Evolutionary conservation across 2,113 vertebrate species (phyloP).

Genomic region (Sisor rabdophorus): DNA sequence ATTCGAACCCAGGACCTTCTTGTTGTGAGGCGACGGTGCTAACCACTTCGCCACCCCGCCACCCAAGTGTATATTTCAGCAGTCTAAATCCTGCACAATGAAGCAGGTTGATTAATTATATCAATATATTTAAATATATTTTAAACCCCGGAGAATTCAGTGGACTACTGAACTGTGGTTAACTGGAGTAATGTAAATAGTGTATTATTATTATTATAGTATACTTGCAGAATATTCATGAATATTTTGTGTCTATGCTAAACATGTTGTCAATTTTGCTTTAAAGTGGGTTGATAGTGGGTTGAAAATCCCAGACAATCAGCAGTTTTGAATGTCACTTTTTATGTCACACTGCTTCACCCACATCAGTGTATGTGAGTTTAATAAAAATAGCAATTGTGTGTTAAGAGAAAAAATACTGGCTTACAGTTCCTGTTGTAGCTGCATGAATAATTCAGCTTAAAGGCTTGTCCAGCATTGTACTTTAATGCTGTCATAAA

Average conservation of each 20-base stretch:
- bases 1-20: too few relatives aligned
- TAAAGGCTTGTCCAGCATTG: not conserved
- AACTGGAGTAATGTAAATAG: not conserved
- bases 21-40: too few relatives aligned
- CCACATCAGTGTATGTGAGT: not conserved
- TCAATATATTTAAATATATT: too few relatives aligned
- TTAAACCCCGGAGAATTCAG: too few relatives aligned
- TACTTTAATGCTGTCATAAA: not conserved
- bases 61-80: too few relatives aligned
- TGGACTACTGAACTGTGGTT: not conserved
- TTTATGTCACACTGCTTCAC: not conserved
- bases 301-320: not conserved
- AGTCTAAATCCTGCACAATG: too few relatives aligned
- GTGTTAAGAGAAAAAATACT: not conserved
- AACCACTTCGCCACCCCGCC: too few relatives aligned
- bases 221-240: not conserved
- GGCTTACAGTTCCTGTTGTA: not conserved
- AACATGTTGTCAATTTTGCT: not conserved
- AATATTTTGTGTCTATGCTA: not conserved
- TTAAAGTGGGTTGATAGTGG: not conserved
- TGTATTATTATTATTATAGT: not conserved
- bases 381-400: not conserved
- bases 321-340: conserved; percentile 1
- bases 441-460: not conserved
- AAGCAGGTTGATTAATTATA: too few relatives aligned